Base-by-base conservation (phyloP, 2,888 invertebrate species). In the Thecocarcelia acutangulata region DNA sequence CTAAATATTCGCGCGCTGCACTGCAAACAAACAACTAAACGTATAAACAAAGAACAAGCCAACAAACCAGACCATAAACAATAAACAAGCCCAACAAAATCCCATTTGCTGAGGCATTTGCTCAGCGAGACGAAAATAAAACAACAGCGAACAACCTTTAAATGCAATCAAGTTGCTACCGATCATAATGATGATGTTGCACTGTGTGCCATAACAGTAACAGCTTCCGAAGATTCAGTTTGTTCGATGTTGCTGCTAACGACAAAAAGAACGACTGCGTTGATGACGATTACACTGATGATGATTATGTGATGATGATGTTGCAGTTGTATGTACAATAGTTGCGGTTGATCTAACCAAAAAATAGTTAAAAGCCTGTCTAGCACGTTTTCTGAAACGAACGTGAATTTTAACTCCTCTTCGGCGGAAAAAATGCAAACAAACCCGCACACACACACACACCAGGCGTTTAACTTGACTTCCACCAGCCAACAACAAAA, bases 281-380 rank as follows among this genome's bases (percentile, higher is more conserved):
- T 40, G 52, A 59, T 66, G n/a, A 76, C 61, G 68, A 61, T 69
- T 24, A 33, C 42, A 56, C 40, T 48, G 48, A 77, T 70, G 56
- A 77, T 64, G 69, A 59, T 52, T 11, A 17, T 70, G 48, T 48
- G n/a, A n/a, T n/a, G n/a, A n/a, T n/a, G n/a, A n/a, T n/a, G n/a
- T n/a, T n/a, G n/a, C n/a, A n/a, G n/a, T n/a, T n/a, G n/a, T n/a
- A n/a, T n/a, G n/a, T n/a, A n/a, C n/a, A n/a, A n/a, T n/a, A 50
- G 42, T 42, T 80, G 70, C 52, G 63, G 52, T 70, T 66, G 74
- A 33, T 63, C 50, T 63, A 33, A 73, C 52, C 77, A 46, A 68
- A 81, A n/a, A 77, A 63, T 81, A 61, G 81, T 48, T 28, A 54
- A 73, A 70, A 79, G 82, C 82, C 64, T 70, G 82, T 79, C 82